Evolutionary conservation across 2,113 vertebrate species (phyloP), one percentile per base, ranked within the genome.

Genomic region (Semicossyphus pulcher): DNA sequence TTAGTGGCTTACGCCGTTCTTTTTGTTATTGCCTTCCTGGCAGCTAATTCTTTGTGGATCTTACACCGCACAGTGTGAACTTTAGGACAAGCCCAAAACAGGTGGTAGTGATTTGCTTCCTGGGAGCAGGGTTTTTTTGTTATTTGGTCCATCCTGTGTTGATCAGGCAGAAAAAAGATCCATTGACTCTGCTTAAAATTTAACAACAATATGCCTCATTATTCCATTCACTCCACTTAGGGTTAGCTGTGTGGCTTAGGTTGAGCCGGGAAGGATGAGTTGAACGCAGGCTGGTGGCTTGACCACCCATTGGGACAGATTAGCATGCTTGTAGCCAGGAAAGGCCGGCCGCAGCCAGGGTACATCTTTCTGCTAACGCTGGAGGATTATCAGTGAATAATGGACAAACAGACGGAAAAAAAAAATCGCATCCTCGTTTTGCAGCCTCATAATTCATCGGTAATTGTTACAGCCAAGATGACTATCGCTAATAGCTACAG

Each of bases 301-400:
- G 77, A 74, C 86, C 87, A 89, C 84, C 77, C 70, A 76, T 56
- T 74, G 53, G 59, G 76, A 77, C 48, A 76, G 52, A 78, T 86
- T 78, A 69, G 61, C 26, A 54, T 2, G 18, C 41, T 59, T 37
- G 7, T 25, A 70, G 41, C 45, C 51, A 77, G 41, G 53, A 67
- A 52, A 23, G 32, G 21, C 29, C 52, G 85, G 60, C 59, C 29
- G 57, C 1, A 39, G 65, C 58, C 49, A 59, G 28, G 28, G 29
- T 37, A 57, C 29, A 67, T 67, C 31, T 77, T 48, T 39, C 44
- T 29, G 29, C 63, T 76, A 61, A 83, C 67, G 42, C 28, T 21
- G 25, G 28, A 54, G 67, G 69, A 91, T 82, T 76, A 83, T 81
- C 67, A 37, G 44, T 47, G 45, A 77, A 1, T 83, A 66, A 57